A percentile compares a stretch with the other conserved stretches of the same genome.
Evolutionary conservation across 2,113 vertebrate genomes (phyloP).

Genomic region (Acrocephalus kingi): DNA sequence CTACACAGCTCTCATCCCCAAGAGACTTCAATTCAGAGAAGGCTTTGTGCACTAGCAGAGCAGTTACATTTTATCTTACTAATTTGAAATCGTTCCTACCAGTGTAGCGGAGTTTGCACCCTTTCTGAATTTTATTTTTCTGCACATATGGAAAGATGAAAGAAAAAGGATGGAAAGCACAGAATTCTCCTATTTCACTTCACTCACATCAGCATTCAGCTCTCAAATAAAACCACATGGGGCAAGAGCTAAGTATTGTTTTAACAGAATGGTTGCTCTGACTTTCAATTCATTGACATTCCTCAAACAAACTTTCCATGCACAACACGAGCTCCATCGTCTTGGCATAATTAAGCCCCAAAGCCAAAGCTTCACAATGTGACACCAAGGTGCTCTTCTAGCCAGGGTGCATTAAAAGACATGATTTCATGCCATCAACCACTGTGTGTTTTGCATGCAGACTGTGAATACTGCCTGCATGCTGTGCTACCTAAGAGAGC

Average conservation of each 20-base stretch:
- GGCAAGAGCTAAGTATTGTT: constrained; percentile 43
- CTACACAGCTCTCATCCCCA: neutral
- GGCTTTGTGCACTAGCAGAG: neutral
- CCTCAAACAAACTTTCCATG: constrained; percentile 33
- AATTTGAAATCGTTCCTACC: neutral
- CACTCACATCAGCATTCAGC: constrained; percentile 43
- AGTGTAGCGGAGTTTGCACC: fast-evolving
- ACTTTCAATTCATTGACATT: constrained; percentile 52
- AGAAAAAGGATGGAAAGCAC: constrained; percentile 8
- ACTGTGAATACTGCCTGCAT: neutral
- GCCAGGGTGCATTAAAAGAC: neutral
- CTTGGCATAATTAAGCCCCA: constrained; percentile 32
- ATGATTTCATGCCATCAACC: constrained; percentile 15
- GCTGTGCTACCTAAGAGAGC: constrained; percentile 28
- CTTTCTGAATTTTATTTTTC: neutral
- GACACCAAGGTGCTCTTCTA: constrained; percentile 49
- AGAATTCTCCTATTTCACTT: neutral
- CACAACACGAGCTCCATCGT: neutral
- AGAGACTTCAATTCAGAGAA: neutral
- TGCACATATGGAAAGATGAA: neutral
- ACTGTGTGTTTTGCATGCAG: neutral
- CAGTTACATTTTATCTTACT: neutral
- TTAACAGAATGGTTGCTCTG: constrained; percentile 39
- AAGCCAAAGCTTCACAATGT: constrained; percentile 34
- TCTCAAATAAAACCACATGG: constrained; percentile 25